phyloP scores from a whole-genome alignment of 1,140 invertebrate species.

The Proctacanthus coquilletti region DNA sequence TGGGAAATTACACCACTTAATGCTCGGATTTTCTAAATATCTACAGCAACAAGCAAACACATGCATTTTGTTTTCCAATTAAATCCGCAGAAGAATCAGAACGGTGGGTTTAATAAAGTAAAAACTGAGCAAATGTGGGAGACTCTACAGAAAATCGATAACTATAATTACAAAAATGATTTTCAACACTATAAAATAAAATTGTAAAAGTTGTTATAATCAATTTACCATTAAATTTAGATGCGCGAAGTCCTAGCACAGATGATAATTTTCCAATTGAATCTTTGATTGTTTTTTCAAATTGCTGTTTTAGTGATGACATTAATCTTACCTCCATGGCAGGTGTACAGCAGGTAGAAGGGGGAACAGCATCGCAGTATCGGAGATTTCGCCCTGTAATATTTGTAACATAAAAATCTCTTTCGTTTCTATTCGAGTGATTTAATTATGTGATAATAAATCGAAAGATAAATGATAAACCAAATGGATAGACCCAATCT shows the following conservation, averaged over 20 bases:
- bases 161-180: not conserved
- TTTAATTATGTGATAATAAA: too few relatives aligned
- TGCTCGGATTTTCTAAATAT: too few relatives aligned
- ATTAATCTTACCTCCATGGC: not conserved
- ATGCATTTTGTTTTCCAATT: conserved; percentile 5
- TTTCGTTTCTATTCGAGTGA: too few relatives aligned
- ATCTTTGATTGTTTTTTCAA: conserved; percentile 27
- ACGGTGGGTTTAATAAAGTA: conserved; percentile 4
- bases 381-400: conserved; percentile 2
- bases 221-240: conserved; percentile 35
- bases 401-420: too few relatives aligned
- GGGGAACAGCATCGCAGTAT: conserved; percentile 1
- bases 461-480: too few relatives aligned
- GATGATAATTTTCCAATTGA: conserved; percentile 30
- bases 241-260: conserved; percentile 30
- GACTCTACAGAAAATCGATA: not conserved
- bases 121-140: not conserved
- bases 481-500: too few relatives aligned
- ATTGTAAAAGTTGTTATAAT: not conserved
- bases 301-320: not conserved
- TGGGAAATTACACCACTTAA: too few relatives aligned
- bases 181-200: conserved; percentile 6
- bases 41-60: not conserved
- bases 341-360: not conserved
- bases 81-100: conserved; percentile 15